These are phyloP conservation scores for Cosmia trapezina DNA, from an alignment of 2,888 invertebrate genomes.

Conservation along the genomic window DNA sequence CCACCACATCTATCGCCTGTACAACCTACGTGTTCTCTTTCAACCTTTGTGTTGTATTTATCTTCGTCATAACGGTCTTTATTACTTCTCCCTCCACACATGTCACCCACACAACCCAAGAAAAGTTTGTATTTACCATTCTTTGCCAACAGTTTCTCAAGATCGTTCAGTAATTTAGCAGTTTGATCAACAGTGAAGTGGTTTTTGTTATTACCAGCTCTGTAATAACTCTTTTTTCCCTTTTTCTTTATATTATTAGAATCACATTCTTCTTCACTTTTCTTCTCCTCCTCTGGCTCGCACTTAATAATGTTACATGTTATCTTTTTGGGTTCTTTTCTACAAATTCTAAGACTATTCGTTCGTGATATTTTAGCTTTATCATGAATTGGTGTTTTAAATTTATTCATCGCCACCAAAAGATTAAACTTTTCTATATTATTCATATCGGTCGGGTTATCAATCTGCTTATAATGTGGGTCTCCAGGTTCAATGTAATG, in stretches of 20 bases:
- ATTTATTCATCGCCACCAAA: not conserved
- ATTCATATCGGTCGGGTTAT: not conserved
- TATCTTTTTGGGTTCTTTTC: not conserved
- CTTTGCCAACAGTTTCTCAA: slow-evolving; percentile 18
- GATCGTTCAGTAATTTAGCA: slow-evolving; percentile 8
- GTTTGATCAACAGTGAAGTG: not conserved
- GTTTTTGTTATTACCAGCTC: slow-evolving; percentile 9
- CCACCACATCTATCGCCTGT: slow-evolving; percentile 1
- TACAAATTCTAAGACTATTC: slow-evolving; percentile 35
- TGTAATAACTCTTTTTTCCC: not conserved
- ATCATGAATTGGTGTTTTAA: not conserved
- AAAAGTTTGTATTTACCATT: slow-evolving; percentile 24
- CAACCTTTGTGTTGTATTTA: not conserved
- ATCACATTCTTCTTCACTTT: not conserved
- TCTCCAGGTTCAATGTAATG: not conserved
- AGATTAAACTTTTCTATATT: not conserved
- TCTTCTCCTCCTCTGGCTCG: not conserved
- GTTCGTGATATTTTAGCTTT: not conserved
- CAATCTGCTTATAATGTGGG: not conserved
- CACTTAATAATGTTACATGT: not conserved
- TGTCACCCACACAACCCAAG: slow-evolving; percentile 17
- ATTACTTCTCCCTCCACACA: not conserved
- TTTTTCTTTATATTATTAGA: not conserved
- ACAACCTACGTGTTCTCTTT: slow-evolving; percentile 7
- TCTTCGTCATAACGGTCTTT: not conserved